Base-by-base conservation (phyloP, 2,113 vertebrate genomes). In the Dicentrarchus labrax region DNA sequence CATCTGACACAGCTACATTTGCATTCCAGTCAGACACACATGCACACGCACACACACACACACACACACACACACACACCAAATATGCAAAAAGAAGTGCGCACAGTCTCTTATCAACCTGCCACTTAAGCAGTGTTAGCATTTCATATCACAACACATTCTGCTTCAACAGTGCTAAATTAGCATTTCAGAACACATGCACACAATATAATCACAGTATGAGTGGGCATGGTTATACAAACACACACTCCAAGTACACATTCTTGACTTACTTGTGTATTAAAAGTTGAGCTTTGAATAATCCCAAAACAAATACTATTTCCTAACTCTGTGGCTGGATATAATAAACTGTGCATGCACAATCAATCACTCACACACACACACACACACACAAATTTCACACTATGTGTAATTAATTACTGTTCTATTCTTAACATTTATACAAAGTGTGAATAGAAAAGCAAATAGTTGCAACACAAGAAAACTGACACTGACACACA, bases 1-100 rank as follows among this genome's bases (percentile, higher is more conserved):
- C 53, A 72, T 86, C 61, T 72, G 19, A 73, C 57, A 76, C 74
- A 51, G 53, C 15, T 19, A 51, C 54, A 80, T 74, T 82, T 64
- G 38, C 80, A 89, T 86, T 57, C 22, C 59, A 48, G 10, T 3
- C 66, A 71, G 8, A 64, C 36, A 43, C 9, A 39, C 30, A 51
- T 2, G 41, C 69, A 65, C 21, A 59, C 24, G 68, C 47, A 45
- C 19, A 45, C 24, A 65, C 4, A 51, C 17, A 50, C 22, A 65
- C 1, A 71, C 43, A 48, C 47, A 45, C 19, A 45, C 24, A 67
- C 2, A 72, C 30, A 50, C 19, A 51, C 24, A 66, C 1, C 1
- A 56, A 68, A 73, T 69, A 80, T 80, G 47, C 74, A 59, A 72
- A 80, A 45, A 60, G 38, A 13, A 22, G 47, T 13, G 43, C 72